Evolutionary conservation across 2,113 vertebrate species (phyloP).

Genomic region (Podiceps cristatus): DNA sequence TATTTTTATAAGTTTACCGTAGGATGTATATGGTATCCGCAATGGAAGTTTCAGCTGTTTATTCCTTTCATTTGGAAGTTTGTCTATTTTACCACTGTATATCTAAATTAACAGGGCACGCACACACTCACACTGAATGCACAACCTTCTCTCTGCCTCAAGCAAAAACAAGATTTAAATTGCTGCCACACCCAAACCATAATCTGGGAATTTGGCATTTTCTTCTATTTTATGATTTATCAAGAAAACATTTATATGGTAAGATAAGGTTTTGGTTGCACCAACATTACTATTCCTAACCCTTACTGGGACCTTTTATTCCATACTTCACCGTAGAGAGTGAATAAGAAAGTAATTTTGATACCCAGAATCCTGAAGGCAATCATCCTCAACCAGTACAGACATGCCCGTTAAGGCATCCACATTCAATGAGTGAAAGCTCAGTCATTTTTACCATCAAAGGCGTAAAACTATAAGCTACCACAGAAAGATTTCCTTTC

Average conservation of each 20-base stretch:
- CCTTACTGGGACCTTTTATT: background rate
- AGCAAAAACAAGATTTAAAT: background rate
- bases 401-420: conserved; percentile 24
- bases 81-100: background rate
- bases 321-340: background rate
- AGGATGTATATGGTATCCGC: background rate
- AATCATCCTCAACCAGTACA: conserved; percentile 21
- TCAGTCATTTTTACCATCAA: conserved; percentile 1
- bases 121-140: background rate
- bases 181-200: background rate
- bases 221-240: background rate
- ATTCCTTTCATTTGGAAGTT: background rate
- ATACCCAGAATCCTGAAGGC: background rate
- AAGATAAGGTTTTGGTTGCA: background rate
- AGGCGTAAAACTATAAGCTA: background rate
- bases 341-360: background rate
- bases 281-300: background rate
- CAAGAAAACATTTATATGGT: no score
- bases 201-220: background rate
- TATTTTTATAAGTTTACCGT: background rate
- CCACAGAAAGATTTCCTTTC: background rate
- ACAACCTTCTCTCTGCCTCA: background rate
- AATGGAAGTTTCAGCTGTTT: background rate
- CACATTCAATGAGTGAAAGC: conserved; percentile 7
- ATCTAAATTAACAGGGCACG: background rate